phyloP scores from a whole-genome alignment of 2,888 invertebrate genomes.

The Phytoseiulus persimilis region DNA sequence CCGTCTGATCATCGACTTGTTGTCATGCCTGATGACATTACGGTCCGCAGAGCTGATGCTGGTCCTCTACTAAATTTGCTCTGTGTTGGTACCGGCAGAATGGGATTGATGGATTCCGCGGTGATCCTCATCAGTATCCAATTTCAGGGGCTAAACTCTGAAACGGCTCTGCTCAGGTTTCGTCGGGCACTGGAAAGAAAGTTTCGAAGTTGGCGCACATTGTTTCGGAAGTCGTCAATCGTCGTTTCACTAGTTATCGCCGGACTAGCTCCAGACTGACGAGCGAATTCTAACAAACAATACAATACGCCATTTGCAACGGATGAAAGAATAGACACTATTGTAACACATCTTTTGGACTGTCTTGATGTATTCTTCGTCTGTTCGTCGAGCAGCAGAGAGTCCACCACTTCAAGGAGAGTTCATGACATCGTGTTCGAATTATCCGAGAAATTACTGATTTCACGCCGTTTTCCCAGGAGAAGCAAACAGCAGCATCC shows the following conservation, averaged over 20 bases:
- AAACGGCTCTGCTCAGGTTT: no score
- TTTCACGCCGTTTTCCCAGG: neutral
- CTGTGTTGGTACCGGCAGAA: no score
- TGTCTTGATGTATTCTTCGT: neutral
- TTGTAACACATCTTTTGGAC: neutral
- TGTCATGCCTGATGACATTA: no score
- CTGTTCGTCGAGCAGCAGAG: neutral
- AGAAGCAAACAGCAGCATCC: neutral
- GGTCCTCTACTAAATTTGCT: no score
- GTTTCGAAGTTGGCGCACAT: neutral
- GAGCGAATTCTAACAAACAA: neutral
- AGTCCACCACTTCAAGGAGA: neutral
- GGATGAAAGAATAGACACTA: neutral
- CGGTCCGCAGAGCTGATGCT: no score
- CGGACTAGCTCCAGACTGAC: neutral
- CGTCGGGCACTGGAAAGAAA: no score
- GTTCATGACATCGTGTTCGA: neutral
- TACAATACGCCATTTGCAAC: neutral
- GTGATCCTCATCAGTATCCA: no score
- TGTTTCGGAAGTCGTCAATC: neutral
- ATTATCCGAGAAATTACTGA: neutral
- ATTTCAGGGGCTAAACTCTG: no score
- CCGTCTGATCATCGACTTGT: neutral
- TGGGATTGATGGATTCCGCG: no score
- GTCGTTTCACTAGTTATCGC: neutral